Percentiles rank a stretch among this genome's conserved stretches.
Evolutionary conservation across 2,888 invertebrate species (phyloP).

Genomic region (Cryptophagus acutangulus): DNA sequence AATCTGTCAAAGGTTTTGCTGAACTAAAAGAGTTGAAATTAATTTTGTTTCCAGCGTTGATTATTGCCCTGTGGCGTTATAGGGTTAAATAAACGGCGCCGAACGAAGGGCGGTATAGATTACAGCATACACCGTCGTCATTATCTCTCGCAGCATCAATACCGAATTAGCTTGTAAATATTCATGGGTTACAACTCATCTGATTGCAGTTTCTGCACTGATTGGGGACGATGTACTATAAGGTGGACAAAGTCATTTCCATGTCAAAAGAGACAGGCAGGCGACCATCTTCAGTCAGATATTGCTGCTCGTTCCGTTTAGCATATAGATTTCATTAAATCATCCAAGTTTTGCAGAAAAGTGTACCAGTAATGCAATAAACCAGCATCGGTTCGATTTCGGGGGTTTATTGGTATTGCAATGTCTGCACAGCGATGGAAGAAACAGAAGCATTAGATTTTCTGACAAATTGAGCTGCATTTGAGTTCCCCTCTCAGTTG

Average conservation of each 20-base stretch:
- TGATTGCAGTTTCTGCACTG: slow-evolving; percentile 37
- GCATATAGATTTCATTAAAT: too few species aligned
- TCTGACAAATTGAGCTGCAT: slow-evolving; percentile 53
- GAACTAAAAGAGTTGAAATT: too few species aligned
- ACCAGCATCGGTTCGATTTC: slow-evolving; percentile 26
- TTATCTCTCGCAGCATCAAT: slow-evolving; percentile 39
- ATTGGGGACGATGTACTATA: slow-evolving; percentile 33
- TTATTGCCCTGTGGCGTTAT: neutral
- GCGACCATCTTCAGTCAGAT: too few species aligned
- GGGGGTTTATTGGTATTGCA: slow-evolving; percentile 29
- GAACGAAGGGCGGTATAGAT: slow-evolving; percentile 39
- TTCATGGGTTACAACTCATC: slow-evolving; percentile 55
- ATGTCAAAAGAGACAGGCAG: slow-evolving; percentile 36
- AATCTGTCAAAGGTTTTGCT: too few species aligned
- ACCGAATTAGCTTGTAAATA: slow-evolving; percentile 46
- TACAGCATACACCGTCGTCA: slow-evolving; percentile 43
- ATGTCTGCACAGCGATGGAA: slow-evolving; percentile 24
- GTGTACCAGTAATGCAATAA: too few species aligned
- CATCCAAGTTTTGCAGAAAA: too few species aligned
- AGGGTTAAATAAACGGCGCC: slow-evolving; percentile 16
- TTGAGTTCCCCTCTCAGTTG: slow-evolving; percentile 46
- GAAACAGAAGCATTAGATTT: slow-evolving; percentile 48
- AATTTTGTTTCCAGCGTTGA: too few species aligned
- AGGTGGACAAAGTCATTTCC: slow-evolving; percentile 33
- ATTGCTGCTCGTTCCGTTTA: too few species aligned